A percentile compares a stretch with the other conserved stretches of the same genome.
Conservation (phyloP, 2,888 invertebrate species). For the Copidosoma aretas region DNA sequence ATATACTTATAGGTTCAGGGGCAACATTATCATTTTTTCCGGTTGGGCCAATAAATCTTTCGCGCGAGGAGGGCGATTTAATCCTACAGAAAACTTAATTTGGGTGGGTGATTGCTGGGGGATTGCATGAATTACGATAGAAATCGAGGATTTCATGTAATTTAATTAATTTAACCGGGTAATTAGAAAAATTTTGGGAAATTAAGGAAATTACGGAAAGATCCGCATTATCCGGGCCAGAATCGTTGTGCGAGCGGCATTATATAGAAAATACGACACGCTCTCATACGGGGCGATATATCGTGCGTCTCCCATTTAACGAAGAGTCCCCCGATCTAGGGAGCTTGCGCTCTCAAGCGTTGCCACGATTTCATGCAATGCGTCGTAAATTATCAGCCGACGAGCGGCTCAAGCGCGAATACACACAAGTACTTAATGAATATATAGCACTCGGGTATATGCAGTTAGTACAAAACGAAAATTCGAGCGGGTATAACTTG, state of each 20-base stretch:
- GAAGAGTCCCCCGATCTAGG: neutral
- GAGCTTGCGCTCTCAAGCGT: neutral
- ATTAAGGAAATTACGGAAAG: constrained; percentile 18
- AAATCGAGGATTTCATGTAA: neutral
- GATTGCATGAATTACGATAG: neutral
- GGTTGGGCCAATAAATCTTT: constrained; percentile 37
- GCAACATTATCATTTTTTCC: constrained; percentile 33
- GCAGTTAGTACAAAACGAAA: constrained; percentile 7
- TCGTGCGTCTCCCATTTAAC: neutral
- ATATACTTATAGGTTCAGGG: constrained; percentile 35
- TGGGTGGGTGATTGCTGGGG: constrained; percentile 39
- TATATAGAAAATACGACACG: constrained; percentile 15
- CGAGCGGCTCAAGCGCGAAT: neutral
- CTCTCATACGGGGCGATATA: neutral
- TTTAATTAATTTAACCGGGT: neutral
- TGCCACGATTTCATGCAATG: neutral
- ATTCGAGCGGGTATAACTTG: constrained; percentile 5
- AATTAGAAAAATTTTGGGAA: constrained; percentile 16
- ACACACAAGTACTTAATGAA: constrained; percentile 16
- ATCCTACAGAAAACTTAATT: constrained; percentile 39
- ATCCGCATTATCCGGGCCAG: neutral
- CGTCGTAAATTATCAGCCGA: neutral
- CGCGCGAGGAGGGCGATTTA: constrained; percentile 18
- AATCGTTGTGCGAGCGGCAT: constrained; percentile 16
- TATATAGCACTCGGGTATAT: constrained; percentile 23